Conservation (phyloP, 2,113 vertebrate species). For the Heterocephalus glaber region DNA sequence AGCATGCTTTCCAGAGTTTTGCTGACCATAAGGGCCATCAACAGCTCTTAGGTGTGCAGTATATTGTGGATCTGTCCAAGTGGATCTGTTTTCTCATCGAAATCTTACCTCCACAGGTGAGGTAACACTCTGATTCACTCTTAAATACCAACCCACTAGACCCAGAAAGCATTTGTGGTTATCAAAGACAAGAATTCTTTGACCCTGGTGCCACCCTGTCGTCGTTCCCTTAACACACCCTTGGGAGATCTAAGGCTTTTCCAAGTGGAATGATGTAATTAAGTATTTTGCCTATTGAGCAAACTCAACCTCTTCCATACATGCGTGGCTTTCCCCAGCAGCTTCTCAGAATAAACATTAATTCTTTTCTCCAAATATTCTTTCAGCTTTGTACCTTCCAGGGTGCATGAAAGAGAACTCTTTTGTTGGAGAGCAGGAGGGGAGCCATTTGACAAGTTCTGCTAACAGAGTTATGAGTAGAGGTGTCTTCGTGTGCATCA, state of each 20-base stretch:
- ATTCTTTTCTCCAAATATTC: neutral
- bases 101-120: neutral
- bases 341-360: neutral
- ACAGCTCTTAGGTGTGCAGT: neutral
- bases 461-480: neutral
- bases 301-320: neutral
- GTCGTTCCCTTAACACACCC: neutral
- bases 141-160: neutral
- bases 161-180: neutral
- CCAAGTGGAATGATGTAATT: neutral
- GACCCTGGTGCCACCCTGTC: neutral
- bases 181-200: neutral
- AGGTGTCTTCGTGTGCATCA: neutral
- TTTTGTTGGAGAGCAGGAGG: neutral
- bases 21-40: neutral
- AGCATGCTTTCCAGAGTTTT: neutral
- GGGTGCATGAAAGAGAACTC: neutral
- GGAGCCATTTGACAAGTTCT: neutral
- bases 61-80: neutral
- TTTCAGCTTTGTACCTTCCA: neutral
- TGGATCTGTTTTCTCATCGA: neutral
- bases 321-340: neutral
- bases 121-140: neutral
- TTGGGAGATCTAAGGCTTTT: neutral
- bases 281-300: neutral